Evolutionary conservation across 2,113 vertebrate genomes (phyloP).

Genomic region (Cryptomyrus ogoouensis): DNA sequence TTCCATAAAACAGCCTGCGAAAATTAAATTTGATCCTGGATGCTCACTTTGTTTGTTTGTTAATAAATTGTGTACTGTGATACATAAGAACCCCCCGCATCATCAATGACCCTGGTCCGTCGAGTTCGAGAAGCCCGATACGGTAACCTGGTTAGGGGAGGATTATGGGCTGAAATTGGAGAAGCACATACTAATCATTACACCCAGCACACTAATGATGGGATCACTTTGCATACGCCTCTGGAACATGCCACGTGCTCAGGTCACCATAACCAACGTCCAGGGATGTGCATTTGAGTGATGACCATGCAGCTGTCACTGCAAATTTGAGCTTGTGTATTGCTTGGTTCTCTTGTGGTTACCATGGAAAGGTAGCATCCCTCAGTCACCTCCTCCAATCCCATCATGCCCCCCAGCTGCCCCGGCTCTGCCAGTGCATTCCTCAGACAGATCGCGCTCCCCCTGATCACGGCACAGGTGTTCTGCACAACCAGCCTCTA

Average conservation of each 20-base stretch:
- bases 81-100: neutral
- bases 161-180: neutral
- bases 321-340: neutral
- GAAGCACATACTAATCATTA: neutral
- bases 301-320: neutral
- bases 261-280: neutral
- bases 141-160: neutral
- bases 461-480: neutral
- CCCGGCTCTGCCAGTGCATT: neutral
- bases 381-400: neutral
- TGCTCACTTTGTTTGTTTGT: neutral
- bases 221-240: neutral
- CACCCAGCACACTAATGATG: neutral
- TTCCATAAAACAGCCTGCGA: neutral
- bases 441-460: neutral
- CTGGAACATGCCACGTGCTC: neutral
- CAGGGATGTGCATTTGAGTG: neutral
- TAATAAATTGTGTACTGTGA: neutral
- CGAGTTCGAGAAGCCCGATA: neutral
- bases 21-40: slow-evolving; percentile 1
- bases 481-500: neutral
- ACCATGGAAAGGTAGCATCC: neutral
- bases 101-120: neutral
- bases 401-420: neutral
- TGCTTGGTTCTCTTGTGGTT: neutral